Evolutionary conservation across 2,888 invertebrate genomes (phyloP), one percentile per base, ranked within the genome.

Genomic region (Heliconius cydno): DNA sequence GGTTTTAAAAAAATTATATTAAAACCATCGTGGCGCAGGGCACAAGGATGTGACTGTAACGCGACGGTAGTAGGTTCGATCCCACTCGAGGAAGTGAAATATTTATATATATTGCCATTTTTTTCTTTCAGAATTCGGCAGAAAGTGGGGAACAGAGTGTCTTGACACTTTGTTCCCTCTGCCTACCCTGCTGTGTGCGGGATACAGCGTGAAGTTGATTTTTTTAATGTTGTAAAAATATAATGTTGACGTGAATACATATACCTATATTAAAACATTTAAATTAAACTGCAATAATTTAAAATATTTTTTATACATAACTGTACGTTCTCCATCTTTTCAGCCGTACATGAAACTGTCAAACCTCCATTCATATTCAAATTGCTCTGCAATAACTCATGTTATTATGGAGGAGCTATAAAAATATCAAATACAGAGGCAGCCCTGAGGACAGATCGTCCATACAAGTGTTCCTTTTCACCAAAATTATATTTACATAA

Each of bases 381-480:
- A 92, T 92, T 88, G 88, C 88, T 87, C 87, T 84, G 90, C 92
- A 89, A 92, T 94, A 93, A 93, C 91, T 94, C 94, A 91, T 88
- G 88, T 89, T 92, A 91, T 91, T 92, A 89, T 91, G 88, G 88
- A 88, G 89, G 85, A 89, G 90, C 91, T 88, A 92, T 93, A 93
- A 94, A 94, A 94, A 93, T 93, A 93, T 94, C 92, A 92, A 91
- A 91, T 90, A 91, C 92, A 92, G 91, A 86, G 84, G 28, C 73
- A 86, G 85, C 85, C 84, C 83, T 82, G 83, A 84, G 83, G 52
- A 74, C 41, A 67, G 66, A 52, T 41, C 60, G 78, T n/a, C 57
- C 73, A 73, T 67, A 67, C 25, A 73, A 80, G 41, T 68, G 68
- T 65, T 46, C 71, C 63, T 70, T 74, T 74, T 74, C 25, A 30